Conservation (phyloP, 2,113 vertebrate genomes). For the Neodon shergylaensis region DNA sequence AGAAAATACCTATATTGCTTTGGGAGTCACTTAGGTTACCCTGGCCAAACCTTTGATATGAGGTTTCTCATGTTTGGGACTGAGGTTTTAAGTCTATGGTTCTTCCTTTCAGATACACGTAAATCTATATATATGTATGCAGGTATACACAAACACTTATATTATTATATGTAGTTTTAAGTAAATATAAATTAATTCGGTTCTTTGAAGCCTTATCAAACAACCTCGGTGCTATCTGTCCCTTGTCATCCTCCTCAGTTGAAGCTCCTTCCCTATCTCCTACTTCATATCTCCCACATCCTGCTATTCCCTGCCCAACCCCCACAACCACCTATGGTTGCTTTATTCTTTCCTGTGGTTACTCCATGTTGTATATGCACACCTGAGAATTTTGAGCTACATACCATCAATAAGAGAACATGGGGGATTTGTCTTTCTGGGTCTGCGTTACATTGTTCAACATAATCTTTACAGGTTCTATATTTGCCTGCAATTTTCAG, state of each 20-base stretch:
- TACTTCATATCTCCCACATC: neutral
- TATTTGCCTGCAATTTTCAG: neutral
- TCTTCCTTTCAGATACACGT: neutral
- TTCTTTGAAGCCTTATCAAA: neutral
- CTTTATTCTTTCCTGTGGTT: neutral
- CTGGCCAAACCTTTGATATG: neutral
- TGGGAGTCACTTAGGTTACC: neutral
- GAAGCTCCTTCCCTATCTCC: neutral
- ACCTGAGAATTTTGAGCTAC: neutral
- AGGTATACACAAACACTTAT: neutral
- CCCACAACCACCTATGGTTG: neutral
- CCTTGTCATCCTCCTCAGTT: neutral
- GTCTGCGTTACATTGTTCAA: neutral
- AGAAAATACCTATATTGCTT: neutral
- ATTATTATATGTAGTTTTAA: neutral
- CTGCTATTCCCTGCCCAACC: neutral
- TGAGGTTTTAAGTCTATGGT: neutral
- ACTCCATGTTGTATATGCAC: neutral
- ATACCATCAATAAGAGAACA: neutral
- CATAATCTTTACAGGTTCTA: neutral
- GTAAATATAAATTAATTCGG: neutral
- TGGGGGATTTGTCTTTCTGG: neutral
- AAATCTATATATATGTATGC: neutral
- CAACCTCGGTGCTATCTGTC: neutral
- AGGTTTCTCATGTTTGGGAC: neutral